These are phyloP conservation scores for Lerema accius DNA, from an alignment of 1,140 invertebrate genomes.

Conservation along the genomic window DNA sequence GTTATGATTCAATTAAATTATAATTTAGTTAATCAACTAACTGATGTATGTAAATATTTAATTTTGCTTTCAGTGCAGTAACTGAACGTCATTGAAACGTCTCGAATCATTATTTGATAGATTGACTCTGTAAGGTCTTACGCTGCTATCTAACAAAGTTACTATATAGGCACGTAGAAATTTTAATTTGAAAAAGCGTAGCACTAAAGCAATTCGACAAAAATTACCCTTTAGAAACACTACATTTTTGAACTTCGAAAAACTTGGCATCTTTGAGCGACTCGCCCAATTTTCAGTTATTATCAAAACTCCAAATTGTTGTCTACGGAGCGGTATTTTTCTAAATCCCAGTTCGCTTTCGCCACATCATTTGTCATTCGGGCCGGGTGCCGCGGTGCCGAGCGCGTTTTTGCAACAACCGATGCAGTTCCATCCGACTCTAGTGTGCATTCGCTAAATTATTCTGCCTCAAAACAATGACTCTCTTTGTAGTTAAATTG, in stretches of 20 bases:
- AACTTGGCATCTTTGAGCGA: constrained; percentile 49
- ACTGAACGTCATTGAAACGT: no score
- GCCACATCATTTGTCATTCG: constrained; percentile 68
- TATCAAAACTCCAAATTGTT: constrained; percentile 65
- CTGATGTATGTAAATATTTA: no score
- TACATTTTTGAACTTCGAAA: background rate
- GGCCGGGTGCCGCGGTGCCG: constrained; percentile 39
- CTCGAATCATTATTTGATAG: no score
- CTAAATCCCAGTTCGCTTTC: constrained; percentile 50
- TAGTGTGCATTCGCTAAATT: constrained; percentile 42
- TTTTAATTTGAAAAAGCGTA: no score
- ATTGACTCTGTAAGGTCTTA: no score
- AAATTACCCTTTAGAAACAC: no score
- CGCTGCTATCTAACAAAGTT: no score
- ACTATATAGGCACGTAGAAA: no score
- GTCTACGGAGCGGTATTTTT: constrained; percentile 66
- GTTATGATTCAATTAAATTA: no score
- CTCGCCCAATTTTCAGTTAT: constrained; percentile 55
- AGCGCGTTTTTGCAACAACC: constrained; percentile 51
- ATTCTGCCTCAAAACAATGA: constrained; percentile 19
- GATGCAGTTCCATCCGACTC: constrained; percentile 53
- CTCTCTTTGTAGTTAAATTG: constrained; percentile 4
- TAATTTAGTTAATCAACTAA: no score
- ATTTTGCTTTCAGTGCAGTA: no score
- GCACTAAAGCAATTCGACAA: background rate